phyloP scores from a whole-genome alignment of 2,113 vertebrate species.

The Charina bottae region DNA sequence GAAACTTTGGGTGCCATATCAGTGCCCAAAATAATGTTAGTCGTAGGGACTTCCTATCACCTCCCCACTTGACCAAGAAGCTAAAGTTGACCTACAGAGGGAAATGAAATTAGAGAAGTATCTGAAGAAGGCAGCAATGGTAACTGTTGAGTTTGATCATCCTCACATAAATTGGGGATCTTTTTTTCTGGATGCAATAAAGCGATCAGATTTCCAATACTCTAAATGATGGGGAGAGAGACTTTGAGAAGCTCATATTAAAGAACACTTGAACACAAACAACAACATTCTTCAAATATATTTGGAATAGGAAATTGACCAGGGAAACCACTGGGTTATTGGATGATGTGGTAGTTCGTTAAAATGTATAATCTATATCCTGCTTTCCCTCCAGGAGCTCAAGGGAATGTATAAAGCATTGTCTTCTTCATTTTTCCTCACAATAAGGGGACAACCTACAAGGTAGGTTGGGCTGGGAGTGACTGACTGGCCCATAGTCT shows the following conservation, averaged over 20 bases:
- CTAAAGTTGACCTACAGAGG: background rate
- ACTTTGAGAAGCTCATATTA: background rate
- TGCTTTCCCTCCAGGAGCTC: background rate
- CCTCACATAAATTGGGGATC: background rate
- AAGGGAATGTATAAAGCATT: background rate
- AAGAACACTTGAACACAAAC: background rate
- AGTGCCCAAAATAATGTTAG: background rate
- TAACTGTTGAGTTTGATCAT: background rate
- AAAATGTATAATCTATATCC: background rate
- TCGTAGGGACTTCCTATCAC: background rate
- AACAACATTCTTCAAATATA: background rate
- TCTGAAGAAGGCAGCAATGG: background rate
- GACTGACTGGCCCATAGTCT: background rate
- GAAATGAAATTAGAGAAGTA: background rate
- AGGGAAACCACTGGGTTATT: background rate
- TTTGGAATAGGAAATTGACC: background rate
- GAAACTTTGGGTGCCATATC: background rate
- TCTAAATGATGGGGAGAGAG: background rate
- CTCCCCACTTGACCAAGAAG: background rate
- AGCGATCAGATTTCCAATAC: background rate
- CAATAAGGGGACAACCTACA: too few relatives aligned
- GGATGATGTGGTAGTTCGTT: background rate
- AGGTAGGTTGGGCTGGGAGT: background rate
- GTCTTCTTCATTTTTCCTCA: background rate
- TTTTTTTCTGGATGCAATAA: background rate